A percentile compares a stretch with the other conserved stretches of the same genome.
Evolutionary conservation across 2,113 vertebrate genomes (phyloP).

Genomic region (Scolopax mira): DNA sequence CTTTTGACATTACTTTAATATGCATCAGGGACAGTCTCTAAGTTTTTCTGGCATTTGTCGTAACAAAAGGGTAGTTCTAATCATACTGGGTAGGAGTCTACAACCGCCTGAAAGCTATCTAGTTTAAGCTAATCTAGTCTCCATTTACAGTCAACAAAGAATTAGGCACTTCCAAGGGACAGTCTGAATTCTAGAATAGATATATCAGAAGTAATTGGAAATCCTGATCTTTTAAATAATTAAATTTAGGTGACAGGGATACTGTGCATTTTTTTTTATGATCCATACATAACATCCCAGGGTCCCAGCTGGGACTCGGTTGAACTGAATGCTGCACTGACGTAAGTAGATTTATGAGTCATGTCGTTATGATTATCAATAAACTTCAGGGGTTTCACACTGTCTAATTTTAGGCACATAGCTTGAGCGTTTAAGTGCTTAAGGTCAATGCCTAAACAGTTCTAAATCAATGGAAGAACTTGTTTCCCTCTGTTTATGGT

Average conservation of each 20-base stretch:
- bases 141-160: not conserved
- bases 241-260: not conserved
- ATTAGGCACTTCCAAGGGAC: not conserved
- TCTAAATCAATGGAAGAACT: not conserved
- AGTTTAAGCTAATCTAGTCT: not conserved
- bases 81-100: not conserved
- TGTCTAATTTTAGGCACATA: conserved; percentile 3
- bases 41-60: not conserved
- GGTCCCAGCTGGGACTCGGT: not conserved
- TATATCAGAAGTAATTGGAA: not conserved
- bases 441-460: not conserved
- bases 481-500: not conserved
- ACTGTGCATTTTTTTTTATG: not conserved
- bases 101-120: not conserved
- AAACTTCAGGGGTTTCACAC: not conserved
- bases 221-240: not conserved
- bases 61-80: not conserved
- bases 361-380: not conserved
- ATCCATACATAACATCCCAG: not conserved
- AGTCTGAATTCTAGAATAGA: not conserved
- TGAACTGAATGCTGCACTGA: not conserved
- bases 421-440: not conserved
- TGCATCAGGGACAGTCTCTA: not conserved
- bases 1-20: conserved; percentile 15
- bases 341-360: not conserved